Conservation (phyloP, 2,888 invertebrate genomes). For the Trissoscelio sp. region DNA sequence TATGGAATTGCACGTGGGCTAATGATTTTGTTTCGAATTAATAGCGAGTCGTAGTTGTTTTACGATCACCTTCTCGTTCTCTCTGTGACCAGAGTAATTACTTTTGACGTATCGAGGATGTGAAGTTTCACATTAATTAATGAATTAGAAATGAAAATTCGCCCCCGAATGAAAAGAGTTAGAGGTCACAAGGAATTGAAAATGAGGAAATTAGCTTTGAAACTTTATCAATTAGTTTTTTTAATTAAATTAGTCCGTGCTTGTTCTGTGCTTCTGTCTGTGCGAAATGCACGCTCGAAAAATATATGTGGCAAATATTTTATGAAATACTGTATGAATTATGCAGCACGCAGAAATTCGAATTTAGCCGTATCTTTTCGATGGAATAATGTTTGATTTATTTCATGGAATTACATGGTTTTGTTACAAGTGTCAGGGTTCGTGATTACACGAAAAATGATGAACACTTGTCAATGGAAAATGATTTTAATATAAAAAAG, state of each 20-base stretch:
- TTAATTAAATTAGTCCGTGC: slow-evolving; percentile 12
- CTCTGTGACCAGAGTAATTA: not conserved
- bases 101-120: slow-evolving; percentile 11
- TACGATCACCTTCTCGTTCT: slow-evolving; percentile 6
- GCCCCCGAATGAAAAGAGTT: slow-evolving; percentile 14
- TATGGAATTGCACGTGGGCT: not conserved
- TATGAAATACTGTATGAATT: not conserved
- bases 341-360: not conserved
- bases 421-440: too few relatives aligned
- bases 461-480: too few relatives aligned
- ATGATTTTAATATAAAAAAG: too few relatives aligned
- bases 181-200: slow-evolving; percentile 22
- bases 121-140: slow-evolving; percentile 15
- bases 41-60: not conserved
- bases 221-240: slow-evolving; percentile 15
- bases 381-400: not conserved
- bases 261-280: slow-evolving; percentile 5
- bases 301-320: slow-evolving; percentile 1
- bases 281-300: not conserved
- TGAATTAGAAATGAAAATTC: slow-evolving; percentile 5
- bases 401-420: too few relatives aligned
- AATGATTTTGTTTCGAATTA: slow-evolving; percentile 10
- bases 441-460: too few relatives aligned
- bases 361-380: not conserved
- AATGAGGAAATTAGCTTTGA: slow-evolving; percentile 24